Evolutionary conservation across 1,140 invertebrate genomes (phyloP).

Genomic region (Idris sp.): DNA sequence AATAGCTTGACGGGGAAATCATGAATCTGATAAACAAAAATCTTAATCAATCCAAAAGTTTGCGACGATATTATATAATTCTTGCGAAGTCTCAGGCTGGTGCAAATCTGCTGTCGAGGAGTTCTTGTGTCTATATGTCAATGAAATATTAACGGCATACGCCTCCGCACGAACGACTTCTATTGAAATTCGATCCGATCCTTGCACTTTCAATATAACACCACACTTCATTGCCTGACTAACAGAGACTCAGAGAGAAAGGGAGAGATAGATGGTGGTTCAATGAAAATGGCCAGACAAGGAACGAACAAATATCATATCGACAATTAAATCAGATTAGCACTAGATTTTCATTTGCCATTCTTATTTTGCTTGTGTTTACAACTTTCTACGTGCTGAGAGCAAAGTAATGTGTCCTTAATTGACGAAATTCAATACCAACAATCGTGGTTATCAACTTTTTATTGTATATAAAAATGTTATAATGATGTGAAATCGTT

Average conservation of each 20-base stretch:
- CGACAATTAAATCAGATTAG: conserved; percentile 41
- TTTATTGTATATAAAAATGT: too few relatives aligned
- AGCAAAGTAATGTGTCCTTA: too few relatives aligned
- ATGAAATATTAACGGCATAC: conserved; percentile 59
- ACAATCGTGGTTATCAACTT: too few relatives aligned
- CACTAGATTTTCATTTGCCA: too few relatives aligned
- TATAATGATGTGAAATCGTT: too few relatives aligned
- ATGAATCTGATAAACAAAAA: conserved; percentile 30
- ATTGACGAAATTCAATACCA: too few relatives aligned
- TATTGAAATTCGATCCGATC: conserved; percentile 62
- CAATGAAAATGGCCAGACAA: conserved; percentile 7
- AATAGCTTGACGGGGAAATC: conserved; percentile 18
- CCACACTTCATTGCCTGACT: conserved; percentile 40
- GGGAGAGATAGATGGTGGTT: not conserved
- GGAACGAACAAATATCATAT: conserved; percentile 31
- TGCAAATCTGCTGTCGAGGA: conserved; percentile 47
- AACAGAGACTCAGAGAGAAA: conserved; percentile 7
- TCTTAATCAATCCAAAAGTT: conserved; percentile 45
- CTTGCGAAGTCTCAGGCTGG: conserved; percentile 32
- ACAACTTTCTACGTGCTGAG: conserved; percentile 44
- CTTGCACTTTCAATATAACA: conserved; percentile 60
- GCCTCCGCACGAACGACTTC: conserved; percentile 49
- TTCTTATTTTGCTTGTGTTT: conserved; percentile 8
- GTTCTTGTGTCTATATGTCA: conserved; percentile 41
- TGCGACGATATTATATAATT: conserved; percentile 57